Conservation (phyloP, 2,113 vertebrate genomes). For the Cairina moschata region DNA sequence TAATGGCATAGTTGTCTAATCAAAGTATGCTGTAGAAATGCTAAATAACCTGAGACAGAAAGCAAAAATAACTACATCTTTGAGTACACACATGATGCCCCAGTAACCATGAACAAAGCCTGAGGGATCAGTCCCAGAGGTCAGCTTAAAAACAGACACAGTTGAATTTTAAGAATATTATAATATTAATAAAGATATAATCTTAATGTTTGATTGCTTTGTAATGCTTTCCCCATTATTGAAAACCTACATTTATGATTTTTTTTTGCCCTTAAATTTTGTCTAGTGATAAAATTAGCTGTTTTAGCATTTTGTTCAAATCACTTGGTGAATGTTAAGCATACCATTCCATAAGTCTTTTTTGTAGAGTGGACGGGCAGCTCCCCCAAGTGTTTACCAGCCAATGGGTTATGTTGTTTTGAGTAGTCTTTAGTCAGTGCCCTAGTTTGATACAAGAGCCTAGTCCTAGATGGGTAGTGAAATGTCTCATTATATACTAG, state of each 20-base stretch:
- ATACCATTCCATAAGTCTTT: not conserved
- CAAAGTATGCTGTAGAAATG: not conserved
- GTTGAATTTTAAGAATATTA: not conserved
- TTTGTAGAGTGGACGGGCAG: not conserved
- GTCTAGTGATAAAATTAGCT: not conserved
- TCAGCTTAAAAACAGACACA: not conserved
- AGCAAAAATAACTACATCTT: not conserved
- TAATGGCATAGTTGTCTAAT: not conserved
- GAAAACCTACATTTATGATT: not conserved
- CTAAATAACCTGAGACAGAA: not conserved
- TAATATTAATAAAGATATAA: not conserved
- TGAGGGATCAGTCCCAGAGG: not conserved
- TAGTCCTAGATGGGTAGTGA: not conserved
- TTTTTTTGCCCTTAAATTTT: not conserved
- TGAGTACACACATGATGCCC: not conserved
- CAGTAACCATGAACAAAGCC: not conserved
- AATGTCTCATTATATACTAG: not conserved
- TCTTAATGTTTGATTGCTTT: not conserved
- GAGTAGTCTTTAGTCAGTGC: not conserved
- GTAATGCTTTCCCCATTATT: not conserved
- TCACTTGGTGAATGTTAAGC: not conserved
- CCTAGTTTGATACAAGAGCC: not conserved
- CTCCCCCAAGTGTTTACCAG: conserved; percentile 34
- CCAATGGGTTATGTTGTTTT: not conserved
- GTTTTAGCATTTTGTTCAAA: not conserved